A percentile compares a stretch with the other conserved stretches of the same genome.
These are phyloP conservation scores for Papilio protenor DNA, from an alignment of 2,888 invertebrate genomes.

Conservation along the genomic window DNA sequence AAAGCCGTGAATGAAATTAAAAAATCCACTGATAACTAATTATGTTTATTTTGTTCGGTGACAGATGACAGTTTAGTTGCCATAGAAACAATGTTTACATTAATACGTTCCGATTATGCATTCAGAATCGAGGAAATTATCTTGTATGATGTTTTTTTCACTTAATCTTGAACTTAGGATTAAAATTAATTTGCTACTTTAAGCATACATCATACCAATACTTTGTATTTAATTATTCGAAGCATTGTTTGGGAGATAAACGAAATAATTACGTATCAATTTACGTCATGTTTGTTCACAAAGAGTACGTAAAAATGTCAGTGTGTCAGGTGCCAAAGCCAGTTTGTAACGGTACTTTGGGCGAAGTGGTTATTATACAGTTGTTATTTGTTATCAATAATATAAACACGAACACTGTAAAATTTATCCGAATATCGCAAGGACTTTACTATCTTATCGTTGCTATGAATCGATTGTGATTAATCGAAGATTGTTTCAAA, in stretches of 20 bases:
- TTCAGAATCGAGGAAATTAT: neutral
- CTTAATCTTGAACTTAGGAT: neutral
- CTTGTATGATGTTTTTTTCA: neutral
- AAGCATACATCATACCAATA: neutral
- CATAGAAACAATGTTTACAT: slow-evolving; percentile 14
- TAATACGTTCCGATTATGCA: neutral
- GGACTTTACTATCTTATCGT: slow-evolving; percentile 65
- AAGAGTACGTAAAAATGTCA: slow-evolving; percentile 21
- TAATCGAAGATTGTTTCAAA: slow-evolving; percentile 52
- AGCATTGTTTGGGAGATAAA: neutral
- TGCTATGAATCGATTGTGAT: slow-evolving; percentile 63
- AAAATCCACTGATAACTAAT: neutral
- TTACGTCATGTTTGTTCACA: slow-evolving; percentile 4
- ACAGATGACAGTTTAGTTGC: slow-evolving; percentile 27
- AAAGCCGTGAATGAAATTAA: neutral
- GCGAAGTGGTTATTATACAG: slow-evolving; percentile 39
- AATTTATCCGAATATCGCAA: slow-evolving; percentile 50
- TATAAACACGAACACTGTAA: slow-evolving; percentile 50
- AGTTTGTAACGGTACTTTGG: slow-evolving; percentile 58
- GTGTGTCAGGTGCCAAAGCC: slow-evolving; percentile 45
- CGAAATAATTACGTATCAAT: slow-evolving; percentile 30
- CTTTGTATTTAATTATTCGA: neutral
- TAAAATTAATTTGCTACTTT: neutral
- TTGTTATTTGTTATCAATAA: slow-evolving; percentile 47
- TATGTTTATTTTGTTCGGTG: neutral